These are phyloP conservation scores for Drosophila pruinosa DNA, from an alignment of 1,140 invertebrate genomes.

Conservation along the genomic window DNA sequence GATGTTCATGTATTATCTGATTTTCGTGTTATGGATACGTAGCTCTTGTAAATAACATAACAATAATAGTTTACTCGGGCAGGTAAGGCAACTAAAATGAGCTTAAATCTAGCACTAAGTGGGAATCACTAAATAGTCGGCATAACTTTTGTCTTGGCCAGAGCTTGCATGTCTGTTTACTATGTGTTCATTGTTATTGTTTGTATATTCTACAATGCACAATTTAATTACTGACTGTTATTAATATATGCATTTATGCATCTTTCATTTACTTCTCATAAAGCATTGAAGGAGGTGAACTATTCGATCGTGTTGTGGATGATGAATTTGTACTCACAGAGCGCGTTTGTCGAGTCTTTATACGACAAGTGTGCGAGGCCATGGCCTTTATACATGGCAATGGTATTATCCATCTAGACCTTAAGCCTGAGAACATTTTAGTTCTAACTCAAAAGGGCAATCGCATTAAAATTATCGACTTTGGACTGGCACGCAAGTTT, in stretches of 20 bases:
- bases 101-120: slow-evolving; percentile 14
- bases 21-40: slow-evolving; percentile 65
- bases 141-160: slow-evolving; percentile 31
- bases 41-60: slow-evolving; percentile 76
- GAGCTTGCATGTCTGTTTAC: slow-evolving; percentile 19
- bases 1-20: slow-evolving; percentile 79
- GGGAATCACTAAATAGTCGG: slow-evolving; percentile 27
- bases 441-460: slow-evolving; percentile 97
- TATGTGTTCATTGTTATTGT: neutral
- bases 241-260: neutral
- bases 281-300: slow-evolving; percentile 97
- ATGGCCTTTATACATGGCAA: slow-evolving; percentile 97
- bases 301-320: slow-evolving; percentile 98
- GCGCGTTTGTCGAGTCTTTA: slow-evolving; percentile 96
- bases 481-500: slow-evolving; percentile 96
- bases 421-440: slow-evolving; percentile 99
- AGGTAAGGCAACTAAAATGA: slow-evolving; percentile 49
- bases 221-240: neutral
- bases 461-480: slow-evolving; percentile 99
- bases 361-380: slow-evolving; percentile 98
- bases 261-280: slow-evolving; percentile 7
- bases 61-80: slow-evolving; percentile 33
- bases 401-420: slow-evolving; percentile 96
- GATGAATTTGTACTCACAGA: slow-evolving; percentile 99
- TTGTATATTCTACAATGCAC: neutral